Evolutionary conservation across 2,888 invertebrate species (phyloP).

Genomic region (Agrochola litura): DNA sequence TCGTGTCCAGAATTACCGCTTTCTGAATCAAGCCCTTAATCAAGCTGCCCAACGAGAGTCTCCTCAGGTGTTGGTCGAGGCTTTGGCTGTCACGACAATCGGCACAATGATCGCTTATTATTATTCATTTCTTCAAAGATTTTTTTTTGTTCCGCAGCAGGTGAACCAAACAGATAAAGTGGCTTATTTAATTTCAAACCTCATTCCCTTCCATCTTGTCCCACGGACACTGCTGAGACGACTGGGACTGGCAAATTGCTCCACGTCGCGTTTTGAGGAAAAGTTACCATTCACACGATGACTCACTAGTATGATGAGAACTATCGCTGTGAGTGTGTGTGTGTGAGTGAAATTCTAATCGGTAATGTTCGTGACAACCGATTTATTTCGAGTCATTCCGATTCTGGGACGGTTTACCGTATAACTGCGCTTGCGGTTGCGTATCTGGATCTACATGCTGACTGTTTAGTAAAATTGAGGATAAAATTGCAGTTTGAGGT

Average conservation of each 20-base stretch:
- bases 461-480: constrained; percentile 44
- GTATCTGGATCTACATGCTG: constrained; percentile 48
- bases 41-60: too few relatives aligned
- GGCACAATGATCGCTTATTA: too few relatives aligned
- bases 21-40: too few relatives aligned
- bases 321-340: constrained; percentile 40
- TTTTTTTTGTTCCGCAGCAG: too few relatives aligned
- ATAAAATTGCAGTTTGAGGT: constrained; percentile 12
- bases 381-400: constrained; percentile 59
- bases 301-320: constrained; percentile 67
- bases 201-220: constrained; percentile 27
- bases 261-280: constrained; percentile 76
- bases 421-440: constrained; percentile 39
- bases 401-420: constrained; percentile 63
- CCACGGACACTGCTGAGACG: constrained; percentile 28
- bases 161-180: too few relatives aligned
- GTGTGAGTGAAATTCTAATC: constrained; percentile 70
- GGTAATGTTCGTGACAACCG: constrained; percentile 64
- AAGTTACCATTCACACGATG: constrained; percentile 80
- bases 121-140: too few relatives aligned
- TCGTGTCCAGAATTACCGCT: too few relatives aligned
- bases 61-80: too few relatives aligned
- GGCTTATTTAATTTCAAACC: background rate
- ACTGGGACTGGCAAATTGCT: constrained; percentile 70
- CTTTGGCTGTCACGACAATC: too few relatives aligned